Evolutionary conservation across 1,140 invertebrate species (phyloP).

Genomic region (Drosophila sucinea): DNA sequence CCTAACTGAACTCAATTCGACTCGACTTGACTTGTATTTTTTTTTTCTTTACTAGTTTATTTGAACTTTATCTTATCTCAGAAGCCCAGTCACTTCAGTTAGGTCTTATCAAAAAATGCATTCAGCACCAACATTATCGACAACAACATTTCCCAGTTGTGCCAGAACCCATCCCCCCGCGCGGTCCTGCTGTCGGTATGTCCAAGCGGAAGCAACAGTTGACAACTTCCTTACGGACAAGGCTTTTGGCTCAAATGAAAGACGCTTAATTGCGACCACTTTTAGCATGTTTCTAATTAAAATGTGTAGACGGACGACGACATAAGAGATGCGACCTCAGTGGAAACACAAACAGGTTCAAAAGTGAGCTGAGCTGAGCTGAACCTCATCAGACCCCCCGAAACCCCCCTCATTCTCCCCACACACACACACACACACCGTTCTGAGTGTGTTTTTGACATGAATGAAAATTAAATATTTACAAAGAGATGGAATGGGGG

Average conservation of each 20-base stretch:
- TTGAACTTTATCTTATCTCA: conserved; percentile 46
- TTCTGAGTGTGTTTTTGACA: conserved; percentile 21
- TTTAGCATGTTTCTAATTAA: conserved; percentile 56
- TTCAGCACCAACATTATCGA: conserved; percentile 23
- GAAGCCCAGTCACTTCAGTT: neutral
- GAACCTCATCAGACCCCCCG: conserved; percentile 23
- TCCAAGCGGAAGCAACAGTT: conserved; percentile 53
- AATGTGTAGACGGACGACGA: conserved; percentile 31
- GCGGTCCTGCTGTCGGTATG: neutral
- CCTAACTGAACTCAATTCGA: conserved; percentile 25
- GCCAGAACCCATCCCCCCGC: no score
- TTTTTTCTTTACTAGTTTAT: neutral
- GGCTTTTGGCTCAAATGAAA: conserved; percentile 14
- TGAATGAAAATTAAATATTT: conserved; percentile 66
- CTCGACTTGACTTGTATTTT: conserved; percentile 40
- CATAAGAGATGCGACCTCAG: conserved; percentile 11
- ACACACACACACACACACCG: conserved; percentile 3
- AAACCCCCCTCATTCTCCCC: neutral
- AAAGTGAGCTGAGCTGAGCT: conserved; percentile 12
- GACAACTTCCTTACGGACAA: conserved; percentile 68
- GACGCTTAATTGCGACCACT: conserved; percentile 56
- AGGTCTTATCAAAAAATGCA: conserved; percentile 45
- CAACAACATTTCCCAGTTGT: neutral
- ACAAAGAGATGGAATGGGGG: conserved; percentile 2
- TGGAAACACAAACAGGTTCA: conserved; percentile 50